Evolutionary conservation across 2,888 invertebrate species (phyloP), one percentile per base, ranked within the genome.

Genomic region (Sylvicola cinctus): DNA sequence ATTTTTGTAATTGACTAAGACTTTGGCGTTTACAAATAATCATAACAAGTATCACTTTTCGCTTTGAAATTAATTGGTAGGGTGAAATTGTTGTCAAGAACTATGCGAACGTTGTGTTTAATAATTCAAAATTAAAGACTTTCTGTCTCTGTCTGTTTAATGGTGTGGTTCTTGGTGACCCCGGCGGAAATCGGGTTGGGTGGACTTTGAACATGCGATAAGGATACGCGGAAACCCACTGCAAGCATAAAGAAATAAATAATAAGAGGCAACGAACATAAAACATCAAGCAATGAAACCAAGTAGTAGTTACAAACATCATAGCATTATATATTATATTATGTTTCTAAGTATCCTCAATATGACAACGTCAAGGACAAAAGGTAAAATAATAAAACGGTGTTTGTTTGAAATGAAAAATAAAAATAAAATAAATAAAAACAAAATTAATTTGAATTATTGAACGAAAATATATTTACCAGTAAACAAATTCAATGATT

Each of bases 191-290:
- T 35, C 62, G 62, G 60, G 43, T 42, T 42, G 43, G 41, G 42
- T 63, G 60, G 60, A 54, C 61, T 66, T 66, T 66, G 68, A 77
- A 76, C 71, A 79, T 80, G 79, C 79, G 79, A 49, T 74, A 79
- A 76, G 71, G 77, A 77, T 70, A 77, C 75, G 70, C 78, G 76
- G 72, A 78, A 78, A 71, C 78, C 76, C 71, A 78, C 80, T 81
- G 80, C 74, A 79, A 80, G 73, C 74, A 46, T 40, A 43, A 44
- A 44, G 43, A 41, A 42, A 39, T 38, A 37, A 28, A 28, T 7
- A 28, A 13, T 5, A 28, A 4, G 10, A 13, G 6, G 12, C 4
- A 28, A 28, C 6, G 8, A 20, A 20, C 20, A 20, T 20, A 20
- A 4, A 39, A 42, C 38, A 40, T 46, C 47, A 52, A 45, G 49